Evolutionary conservation across 2,113 vertebrate genomes (phyloP).

Genomic region (Cranoglanis bouderius): DNA sequence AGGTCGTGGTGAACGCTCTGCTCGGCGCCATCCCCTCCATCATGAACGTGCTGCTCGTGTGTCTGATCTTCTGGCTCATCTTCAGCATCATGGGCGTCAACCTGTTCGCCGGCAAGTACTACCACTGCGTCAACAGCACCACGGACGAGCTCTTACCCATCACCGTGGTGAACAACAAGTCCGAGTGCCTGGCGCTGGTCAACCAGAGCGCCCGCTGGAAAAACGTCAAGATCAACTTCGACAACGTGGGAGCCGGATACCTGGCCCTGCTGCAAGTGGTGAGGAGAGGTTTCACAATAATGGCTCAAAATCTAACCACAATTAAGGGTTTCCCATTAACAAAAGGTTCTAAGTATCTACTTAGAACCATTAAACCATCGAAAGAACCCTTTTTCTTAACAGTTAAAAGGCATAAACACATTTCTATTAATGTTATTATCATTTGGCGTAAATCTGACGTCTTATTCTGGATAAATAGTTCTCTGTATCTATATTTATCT

Average conservation of each 20-base stretch:
- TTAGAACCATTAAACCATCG: no score
- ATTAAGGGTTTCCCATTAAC: not conserved
- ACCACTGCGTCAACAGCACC: constrained; percentile 89
- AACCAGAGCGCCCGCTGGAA: constrained; percentile 87
- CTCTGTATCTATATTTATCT: not conserved
- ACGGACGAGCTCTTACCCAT: constrained; percentile 75
- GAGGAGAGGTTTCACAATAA: constrained; percentile 58
- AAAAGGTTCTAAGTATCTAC: no score
- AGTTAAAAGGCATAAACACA: not conserved
- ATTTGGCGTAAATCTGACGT: no score
- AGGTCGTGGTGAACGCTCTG: constrained; percentile 98
- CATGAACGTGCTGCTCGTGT: constrained; percentile 98
- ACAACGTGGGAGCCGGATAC: constrained; percentile 95
- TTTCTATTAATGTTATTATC: not conserved
- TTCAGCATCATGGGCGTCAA: constrained; percentile 99
- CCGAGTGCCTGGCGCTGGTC: constrained; percentile 76
- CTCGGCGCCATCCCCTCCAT: constrained; percentile 98
- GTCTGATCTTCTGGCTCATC: constrained; percentile 99
- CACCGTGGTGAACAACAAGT: constrained; percentile 83
- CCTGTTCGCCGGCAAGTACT: constrained; percentile 95
- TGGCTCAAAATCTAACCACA: not conserved
- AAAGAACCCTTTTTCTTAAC: not conserved
- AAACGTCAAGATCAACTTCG: constrained; percentile 97
- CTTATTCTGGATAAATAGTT: not conserved
- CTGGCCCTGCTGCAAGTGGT: constrained; percentile 96